phyloP scores from a whole-genome alignment of 1,140 invertebrate species.

The Euura lappo region DNA sequence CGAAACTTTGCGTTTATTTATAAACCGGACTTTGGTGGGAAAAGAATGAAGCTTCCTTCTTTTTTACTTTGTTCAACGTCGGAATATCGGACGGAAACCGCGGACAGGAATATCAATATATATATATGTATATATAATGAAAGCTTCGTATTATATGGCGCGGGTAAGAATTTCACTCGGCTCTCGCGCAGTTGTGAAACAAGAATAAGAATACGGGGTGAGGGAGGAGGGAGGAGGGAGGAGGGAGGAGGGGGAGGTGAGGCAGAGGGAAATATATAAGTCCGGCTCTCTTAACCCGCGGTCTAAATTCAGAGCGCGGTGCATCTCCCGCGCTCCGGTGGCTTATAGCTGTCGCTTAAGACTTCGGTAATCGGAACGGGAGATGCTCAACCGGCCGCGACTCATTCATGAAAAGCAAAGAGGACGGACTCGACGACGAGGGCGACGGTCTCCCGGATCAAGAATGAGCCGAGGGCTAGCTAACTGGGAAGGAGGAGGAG shows the following conservation, averaged over 20 bases:
- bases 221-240: slow-evolving; percentile 30
- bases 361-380: slow-evolving; percentile 8
- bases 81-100: not conserved
- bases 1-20: too few relatives aligned
- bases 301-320: slow-evolving; percentile 46
- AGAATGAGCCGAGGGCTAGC: too few relatives aligned
- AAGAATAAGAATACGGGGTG: slow-evolving; percentile 17
- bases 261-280: slow-evolving; percentile 30
- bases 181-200: slow-evolving; percentile 24
- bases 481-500: slow-evolving; percentile 3
- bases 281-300: slow-evolving; percentile 22
- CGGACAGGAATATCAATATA: slow-evolving; percentile 48
- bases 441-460: not conserved
- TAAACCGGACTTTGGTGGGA: slow-evolving; percentile 14
- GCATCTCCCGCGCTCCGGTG: slow-evolving; percentile 18
- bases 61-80: too few relatives aligned
- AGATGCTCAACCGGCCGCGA: not conserved
- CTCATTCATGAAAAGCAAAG: slow-evolving; percentile 27
- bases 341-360: not conserved
- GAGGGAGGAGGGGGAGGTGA: slow-evolving; percentile 18
- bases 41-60: not conserved
- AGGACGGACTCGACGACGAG: slow-evolving; percentile 33
- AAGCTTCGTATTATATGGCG: slow-evolving; percentile 32
- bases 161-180: not conserved
- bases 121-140: slow-evolving; percentile 37